Percentiles rank a stretch among this genome's conserved stretches.
These are phyloP conservation scores for Euwallacea fornicatus DNA, from an alignment of 1,140 invertebrate genomes.

Conservation along the genomic window DNA sequence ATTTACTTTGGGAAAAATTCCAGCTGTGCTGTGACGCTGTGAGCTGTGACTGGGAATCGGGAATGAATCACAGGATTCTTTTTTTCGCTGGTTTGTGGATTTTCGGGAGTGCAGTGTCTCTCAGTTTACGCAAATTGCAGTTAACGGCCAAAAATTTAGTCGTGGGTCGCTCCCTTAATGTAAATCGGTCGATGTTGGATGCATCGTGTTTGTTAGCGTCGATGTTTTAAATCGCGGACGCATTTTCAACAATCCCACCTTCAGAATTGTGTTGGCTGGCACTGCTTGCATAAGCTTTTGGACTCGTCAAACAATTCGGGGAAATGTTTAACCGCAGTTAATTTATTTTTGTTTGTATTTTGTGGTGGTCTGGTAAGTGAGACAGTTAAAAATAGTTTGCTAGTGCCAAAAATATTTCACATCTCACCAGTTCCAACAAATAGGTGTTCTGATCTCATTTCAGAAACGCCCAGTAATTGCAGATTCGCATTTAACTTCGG, in stretches of 20 bases:
- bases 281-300: slow-evolving; percentile 31
- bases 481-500: too few relatives aligned
- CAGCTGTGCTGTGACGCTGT: slow-evolving; percentile 1
- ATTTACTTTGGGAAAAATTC: not conserved
- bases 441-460: not conserved
- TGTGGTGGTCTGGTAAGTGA: slow-evolving; percentile 39
- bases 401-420: slow-evolving; percentile 31
- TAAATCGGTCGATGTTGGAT: not conserved
- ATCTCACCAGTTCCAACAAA: not conserved
- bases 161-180: too few relatives aligned
- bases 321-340: slow-evolving; percentile 21
- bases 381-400: slow-evolving; percentile 40
- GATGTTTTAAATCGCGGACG: slow-evolving; percentile 8
- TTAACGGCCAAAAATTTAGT: too few relatives aligned
- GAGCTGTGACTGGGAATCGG: not conserved
- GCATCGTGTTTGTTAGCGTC: not conserved
- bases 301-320: slow-evolving; percentile 14
- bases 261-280: slow-evolving; percentile 26
- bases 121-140: too few relatives aligned
- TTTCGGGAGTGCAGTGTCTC: slow-evolving; percentile 8
- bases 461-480: not conserved
- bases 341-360: slow-evolving; percentile 29
- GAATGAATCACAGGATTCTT: slow-evolving; percentile 14
- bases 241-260: slow-evolving; percentile 18
- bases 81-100: not conserved